Evolutionary conservation across 1,140 invertebrate genomes (phyloP).

Genomic region (Acromyrmex charruanus): DNA sequence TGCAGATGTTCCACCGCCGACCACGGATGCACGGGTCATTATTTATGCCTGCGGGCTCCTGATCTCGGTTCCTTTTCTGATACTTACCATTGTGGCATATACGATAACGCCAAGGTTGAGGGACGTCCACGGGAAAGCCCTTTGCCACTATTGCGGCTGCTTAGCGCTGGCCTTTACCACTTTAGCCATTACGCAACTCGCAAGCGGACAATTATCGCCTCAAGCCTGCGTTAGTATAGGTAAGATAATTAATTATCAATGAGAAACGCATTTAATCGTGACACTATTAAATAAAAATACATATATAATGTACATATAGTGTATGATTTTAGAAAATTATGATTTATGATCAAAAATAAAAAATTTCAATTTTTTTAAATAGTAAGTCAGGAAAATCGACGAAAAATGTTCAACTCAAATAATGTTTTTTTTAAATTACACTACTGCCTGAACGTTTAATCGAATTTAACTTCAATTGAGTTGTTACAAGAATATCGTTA

Average conservation of each 20-base stretch:
- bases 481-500: background rate
- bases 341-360: background rate
- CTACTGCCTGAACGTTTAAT: background rate
- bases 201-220: constrained; percentile 75
- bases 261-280: background rate
- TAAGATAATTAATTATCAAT: constrained; percentile 72
- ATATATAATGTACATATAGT: background rate
- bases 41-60: constrained; percentile 84
- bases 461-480: background rate
- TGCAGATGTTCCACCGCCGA: constrained; percentile 67
- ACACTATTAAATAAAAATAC: background rate
- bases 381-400: too few relatives aligned
- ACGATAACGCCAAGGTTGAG: constrained; percentile 83
- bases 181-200: constrained; percentile 85
- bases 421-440: background rate
- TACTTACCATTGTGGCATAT: constrained; percentile 86
- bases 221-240: constrained; percentile 83
- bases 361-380: background rate
- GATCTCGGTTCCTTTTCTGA: constrained; percentile 86
- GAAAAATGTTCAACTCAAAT: too few relatives aligned
- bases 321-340: background rate
- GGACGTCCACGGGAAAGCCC: constrained; percentile 85
- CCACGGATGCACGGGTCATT: constrained; percentile 75
- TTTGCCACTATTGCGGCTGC: constrained; percentile 85
- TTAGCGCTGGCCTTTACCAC: constrained; percentile 85